Conservation (phyloP, 2,888 invertebrate genomes). For the Sphinx pinastri region DNA sequence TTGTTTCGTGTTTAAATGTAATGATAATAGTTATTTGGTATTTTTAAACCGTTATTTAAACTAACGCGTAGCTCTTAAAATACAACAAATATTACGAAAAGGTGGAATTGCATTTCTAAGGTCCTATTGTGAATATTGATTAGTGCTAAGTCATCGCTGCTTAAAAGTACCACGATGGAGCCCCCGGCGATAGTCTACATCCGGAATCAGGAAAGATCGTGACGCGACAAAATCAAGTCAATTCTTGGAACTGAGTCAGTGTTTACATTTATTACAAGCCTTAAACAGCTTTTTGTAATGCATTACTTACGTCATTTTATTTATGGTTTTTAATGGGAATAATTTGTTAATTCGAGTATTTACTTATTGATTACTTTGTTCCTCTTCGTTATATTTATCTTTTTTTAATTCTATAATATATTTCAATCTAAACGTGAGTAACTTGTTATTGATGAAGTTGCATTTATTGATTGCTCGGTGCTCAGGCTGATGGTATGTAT, state of each 20-base stretch:
- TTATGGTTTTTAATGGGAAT: not conserved
- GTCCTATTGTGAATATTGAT: not conserved
- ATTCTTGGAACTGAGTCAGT: not conserved
- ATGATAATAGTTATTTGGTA: not conserved
- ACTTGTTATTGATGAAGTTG: too few species aligned
- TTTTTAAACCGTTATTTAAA: too few species aligned
- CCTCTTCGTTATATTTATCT: not conserved
- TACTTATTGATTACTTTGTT: not conserved
- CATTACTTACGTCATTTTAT: not conserved
- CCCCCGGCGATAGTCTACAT: constrained; percentile 13
- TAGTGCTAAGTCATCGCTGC: not conserved
- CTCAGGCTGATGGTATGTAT: too few species aligned
- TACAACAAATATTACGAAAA: not conserved
- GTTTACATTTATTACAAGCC: constrained; percentile 3
- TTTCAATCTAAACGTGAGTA: too few species aligned
- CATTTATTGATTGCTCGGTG: too few species aligned
- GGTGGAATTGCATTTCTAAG: constrained; percentile 8
- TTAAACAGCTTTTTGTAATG: not conserved
- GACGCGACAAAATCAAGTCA: constrained; percentile 10
- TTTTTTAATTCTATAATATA: too few species aligned
- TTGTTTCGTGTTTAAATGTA: not conserved
- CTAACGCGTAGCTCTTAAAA: too few species aligned
- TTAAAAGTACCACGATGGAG: constrained; percentile 1
- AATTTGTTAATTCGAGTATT: not conserved
- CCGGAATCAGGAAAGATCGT: constrained; percentile 19